Base-by-base conservation (phyloP, 2,888 invertebrate species). In the Oscheius sp. region DNA sequence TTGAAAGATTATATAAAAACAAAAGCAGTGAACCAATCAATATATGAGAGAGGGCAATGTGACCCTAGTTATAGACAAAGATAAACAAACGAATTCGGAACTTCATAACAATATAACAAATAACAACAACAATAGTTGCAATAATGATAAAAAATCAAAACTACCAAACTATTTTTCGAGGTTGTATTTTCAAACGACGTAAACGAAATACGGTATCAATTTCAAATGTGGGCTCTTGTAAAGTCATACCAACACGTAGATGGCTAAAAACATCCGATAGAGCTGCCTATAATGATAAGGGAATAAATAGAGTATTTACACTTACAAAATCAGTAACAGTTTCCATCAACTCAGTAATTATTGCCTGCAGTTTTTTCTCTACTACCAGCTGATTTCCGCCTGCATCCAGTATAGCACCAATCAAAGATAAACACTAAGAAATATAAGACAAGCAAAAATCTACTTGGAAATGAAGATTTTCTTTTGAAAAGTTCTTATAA, bases 281-380 rank as follows among this genome's bases (percentile, higher is more conserved):
- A 17, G 65, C 65, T 14, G 65, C 56, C 65, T 65, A 30, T 44
- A 65, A 63, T 14, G 24, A n/a, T 20, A 30, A 61, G 3, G 5
- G 24, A 24, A 4, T 50, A 50, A 24, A 26, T n/a, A 22, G 9
- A n/a, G 14, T 38, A 20, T 4, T 22, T 38, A n/a, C 8, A 51
- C 64, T 14, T 49, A 67, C 67, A 20, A 47, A 49, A 47, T 59
- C 67, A 22, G 47, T 22, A n/a, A 67, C n/a, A 17, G 9, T 22
- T 20, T 49, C 36, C 33, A 45, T 59, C 12, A 47, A 14, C 12
- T 59, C 67, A 24, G 14, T 28, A 3, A 67, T 33, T 5, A 28
- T 20, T 9, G 8, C 24, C 14, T 67, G 47, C 4, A 28, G n/a
- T n/a, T 57, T 49, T n/a, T 26, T 17, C n/a, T 67, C 67, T 30